A percentile compares a stretch with the other conserved stretches of the same genome.
Conservation (phyloP, 2,888 invertebrate genomes). For the Polietes domitor region DNA sequence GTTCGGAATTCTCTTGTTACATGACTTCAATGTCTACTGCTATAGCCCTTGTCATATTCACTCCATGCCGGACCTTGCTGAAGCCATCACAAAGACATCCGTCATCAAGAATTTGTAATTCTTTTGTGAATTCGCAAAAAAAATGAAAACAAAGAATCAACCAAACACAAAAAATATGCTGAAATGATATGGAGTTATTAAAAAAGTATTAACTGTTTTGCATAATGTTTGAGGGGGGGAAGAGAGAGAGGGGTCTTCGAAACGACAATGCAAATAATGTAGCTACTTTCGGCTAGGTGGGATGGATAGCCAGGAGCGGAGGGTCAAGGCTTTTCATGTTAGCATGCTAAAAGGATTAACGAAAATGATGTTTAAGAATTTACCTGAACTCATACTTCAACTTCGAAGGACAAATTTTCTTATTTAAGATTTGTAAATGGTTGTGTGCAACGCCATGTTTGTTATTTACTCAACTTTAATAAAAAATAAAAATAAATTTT, state of each 20-base stretch:
- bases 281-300: too few relatives aligned
- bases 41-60: constrained; percentile 17
- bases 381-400: too few relatives aligned
- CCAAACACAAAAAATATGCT: constrained; percentile 65
- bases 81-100: constrained; percentile 54
- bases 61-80: constrained; percentile 33
- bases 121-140: constrained; percentile 64
- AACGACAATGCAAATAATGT: not conserved
- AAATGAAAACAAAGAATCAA: constrained; percentile 36
- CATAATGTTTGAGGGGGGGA: not conserved
- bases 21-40: constrained; percentile 48
- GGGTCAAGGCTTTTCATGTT: too few relatives aligned
- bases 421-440: too few relatives aligned
- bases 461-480: too few relatives aligned
- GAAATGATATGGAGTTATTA: constrained; percentile 78
- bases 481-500: too few relatives aligned
- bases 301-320: too few relatives aligned
- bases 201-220: constrained; percentile 73
- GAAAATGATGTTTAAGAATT: too few relatives aligned
- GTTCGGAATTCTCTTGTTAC: constrained; percentile 21
- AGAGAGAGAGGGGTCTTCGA: not conserved
- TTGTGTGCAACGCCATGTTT: too few relatives aligned
- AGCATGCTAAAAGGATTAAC: too few relatives aligned
- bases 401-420: too few relatives aligned
- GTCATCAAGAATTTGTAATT: constrained; percentile 69